Evolutionary conservation across 2,888 invertebrate genomes (phyloP), one percentile per base, ranked within the genome.

Genomic region (Plagiodera versicolora): DNA sequence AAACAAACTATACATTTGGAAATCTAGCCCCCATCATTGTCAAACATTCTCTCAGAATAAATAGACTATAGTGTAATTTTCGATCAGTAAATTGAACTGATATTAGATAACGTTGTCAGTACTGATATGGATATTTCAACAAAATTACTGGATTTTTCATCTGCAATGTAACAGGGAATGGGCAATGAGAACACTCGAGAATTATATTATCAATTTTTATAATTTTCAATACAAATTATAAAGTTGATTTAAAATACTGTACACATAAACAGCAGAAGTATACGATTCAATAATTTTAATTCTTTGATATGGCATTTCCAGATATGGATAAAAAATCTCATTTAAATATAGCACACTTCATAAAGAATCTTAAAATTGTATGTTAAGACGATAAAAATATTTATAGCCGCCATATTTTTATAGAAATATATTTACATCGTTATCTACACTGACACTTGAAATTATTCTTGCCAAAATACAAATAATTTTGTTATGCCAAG

Each of bases 241-340:
- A 89, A 89, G 88, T 87, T 88, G 86, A 87, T 83, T 78, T 88
- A 88, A 89, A 89, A 89, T 89, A 89, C 89, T 89, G 89, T 89
- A 89, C 88, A 89, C 79, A 79, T 79, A 79, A 79, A 80, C 79
- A 79, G 79, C 77, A 76, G 79, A 77, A 77, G 72, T 77, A 77
- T 75, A 74, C 74, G 75, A 75, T 77, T 77, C 75, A 74, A 72
- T 72, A 70, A 73, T 70, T 71, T 75, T 77, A 74, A 72, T 72
- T 71, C 74, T 72, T 67, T 79, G 80, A 80, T 80, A 80, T 80
- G 80, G 79, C 80, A 80, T 79, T 75, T 78, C 76, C 75, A 77
- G 80, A 81, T 80, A 80, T 81, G 80, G 78, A 77, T 76, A 72
- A 75, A 73, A 76, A 75, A 73, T 72, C 72, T 76, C 72, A 73